A percentile compares a stretch with the other conserved stretches of the same genome.
Conservation (phyloP, 1,140 invertebrate species). For the Zophobas morio region DNA sequence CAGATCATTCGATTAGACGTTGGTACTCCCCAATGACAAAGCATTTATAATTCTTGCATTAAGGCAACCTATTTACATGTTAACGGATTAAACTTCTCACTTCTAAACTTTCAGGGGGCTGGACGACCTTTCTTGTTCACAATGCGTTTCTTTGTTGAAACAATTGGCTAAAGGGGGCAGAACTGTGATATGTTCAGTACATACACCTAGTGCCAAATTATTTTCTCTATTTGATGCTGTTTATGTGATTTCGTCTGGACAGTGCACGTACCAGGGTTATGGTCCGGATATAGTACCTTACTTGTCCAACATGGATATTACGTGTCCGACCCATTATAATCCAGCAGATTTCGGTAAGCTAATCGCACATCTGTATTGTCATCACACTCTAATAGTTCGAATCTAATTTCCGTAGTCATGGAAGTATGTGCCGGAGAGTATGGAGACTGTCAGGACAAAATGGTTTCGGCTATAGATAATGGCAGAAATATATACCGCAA, state of each 20-base stretch:
- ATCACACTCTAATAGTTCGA: slow-evolving; percentile 6
- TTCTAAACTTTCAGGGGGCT: slow-evolving; percentile 73
- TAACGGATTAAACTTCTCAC: neutral
- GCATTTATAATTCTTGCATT: too few relatives aligned
- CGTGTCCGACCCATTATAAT: slow-evolving; percentile 84
- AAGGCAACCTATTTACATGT: neutral
- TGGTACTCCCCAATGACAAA: too few relatives aligned
- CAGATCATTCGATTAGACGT: neutral
- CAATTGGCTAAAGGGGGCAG: slow-evolving; percentile 84
- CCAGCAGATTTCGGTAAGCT: slow-evolving; percentile 86
- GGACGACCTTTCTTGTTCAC: slow-evolving; percentile 83
- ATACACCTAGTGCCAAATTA: slow-evolving; percentile 88
- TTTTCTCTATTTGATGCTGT: slow-evolving; percentile 85
- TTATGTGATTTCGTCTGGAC: slow-evolving; percentile 81
- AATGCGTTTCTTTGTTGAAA: slow-evolving; percentile 83
- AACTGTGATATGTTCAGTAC: slow-evolving; percentile 92
- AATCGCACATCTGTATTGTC: neutral
- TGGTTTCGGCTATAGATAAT: slow-evolving; percentile 72
- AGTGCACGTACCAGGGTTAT: slow-evolving; percentile 82
- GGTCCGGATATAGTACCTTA: slow-evolving; percentile 79
- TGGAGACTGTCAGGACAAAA: slow-evolving; percentile 74
- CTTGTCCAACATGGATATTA: slow-evolving; percentile 75
- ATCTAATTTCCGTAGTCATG: slow-evolving; percentile 74
- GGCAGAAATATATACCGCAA: slow-evolving; percentile 64
- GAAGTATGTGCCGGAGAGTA: slow-evolving; percentile 85